phyloP scores from a whole-genome alignment of 2,888 invertebrate species.

The Drosophila recens region DNA sequence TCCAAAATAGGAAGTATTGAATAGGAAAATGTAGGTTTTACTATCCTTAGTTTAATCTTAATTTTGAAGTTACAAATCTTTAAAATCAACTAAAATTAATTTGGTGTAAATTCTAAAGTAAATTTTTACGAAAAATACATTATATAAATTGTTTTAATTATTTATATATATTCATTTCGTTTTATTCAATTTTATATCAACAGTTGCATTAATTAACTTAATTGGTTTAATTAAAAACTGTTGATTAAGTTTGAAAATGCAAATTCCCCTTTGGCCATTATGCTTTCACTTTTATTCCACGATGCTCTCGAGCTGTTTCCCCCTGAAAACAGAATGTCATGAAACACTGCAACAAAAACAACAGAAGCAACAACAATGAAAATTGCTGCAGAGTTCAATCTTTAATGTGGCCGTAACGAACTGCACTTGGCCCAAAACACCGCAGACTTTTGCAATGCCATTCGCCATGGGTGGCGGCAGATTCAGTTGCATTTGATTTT shows the following conservation, averaged over 20 bases:
- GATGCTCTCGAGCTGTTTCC: constrained; percentile 6
- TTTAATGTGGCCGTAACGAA: constrained; percentile 55
- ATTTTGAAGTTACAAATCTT: too few relatives aligned
- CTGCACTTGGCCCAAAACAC: constrained; percentile 55
- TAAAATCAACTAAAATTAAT: too few relatives aligned
- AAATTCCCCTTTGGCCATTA: not conserved
- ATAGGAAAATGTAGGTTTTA: too few relatives aligned
- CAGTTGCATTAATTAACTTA: not conserved
- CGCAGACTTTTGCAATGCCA: constrained; percentile 47
- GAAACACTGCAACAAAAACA: not conserved
- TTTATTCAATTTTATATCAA: not conserved
- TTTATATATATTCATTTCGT: too few relatives aligned
- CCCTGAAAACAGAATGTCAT: constrained; percentile 2
- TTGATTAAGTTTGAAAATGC: constrained; percentile 7
- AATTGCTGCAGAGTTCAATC: constrained; percentile 3
- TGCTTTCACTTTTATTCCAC: constrained; percentile 14
- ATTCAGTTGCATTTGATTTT: constrained; percentile 60
- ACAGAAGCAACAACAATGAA: not conserved
- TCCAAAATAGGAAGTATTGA: too few relatives aligned
- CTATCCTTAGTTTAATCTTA: not conserved
- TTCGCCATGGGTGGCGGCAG: constrained; percentile 60
- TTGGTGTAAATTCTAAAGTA: too few relatives aligned
- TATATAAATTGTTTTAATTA: too few relatives aligned
- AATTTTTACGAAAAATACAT: too few relatives aligned
- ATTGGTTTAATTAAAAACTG: not conserved